Evolutionary conservation across 1,140 invertebrate genomes (phyloP), one percentile per base, ranked within the genome.

Genomic region (Belonocnema kinseyi): DNA sequence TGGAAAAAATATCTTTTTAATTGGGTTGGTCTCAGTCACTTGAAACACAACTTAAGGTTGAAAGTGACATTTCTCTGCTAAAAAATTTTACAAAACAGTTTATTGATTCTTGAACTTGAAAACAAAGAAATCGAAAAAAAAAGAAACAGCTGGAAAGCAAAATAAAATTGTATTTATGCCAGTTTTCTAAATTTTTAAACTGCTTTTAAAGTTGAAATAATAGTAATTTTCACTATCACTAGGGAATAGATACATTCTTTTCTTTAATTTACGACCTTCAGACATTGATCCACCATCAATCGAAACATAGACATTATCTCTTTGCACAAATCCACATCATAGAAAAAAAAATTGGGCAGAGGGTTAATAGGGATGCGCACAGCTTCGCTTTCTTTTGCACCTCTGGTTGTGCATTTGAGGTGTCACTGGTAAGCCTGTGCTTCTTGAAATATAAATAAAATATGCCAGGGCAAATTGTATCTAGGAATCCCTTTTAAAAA

Each of bases 331-430:
- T 76, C 77, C 56, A 81, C 76, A 84, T 70, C 75, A 81, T 75
- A 83, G 76, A 54, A 80, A 77, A 78, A 81, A 80, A 80, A 77
- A 83, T 79, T 85, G 85, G 87, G 84, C 87, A 87, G 87, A 88
- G 86, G 87, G 84, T 87, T 78, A 77, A 84, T 74, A 82, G 82
- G 74, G 77, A 85, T 80, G 81, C 81, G 87, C 83, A 86, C 83
- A 81, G 82, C 85, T 87, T 86, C 80, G 81, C 84, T 86, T 88
- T 85, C 80, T 86, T 85, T 86, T 82, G 83, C 83, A 85, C 83
- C 77, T 83, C 80, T 86, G 72, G 72, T 76, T 81, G 82, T 87
- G 80, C 79, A 83, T 76, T 85, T 81, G 74, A 82, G 75, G 74
- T 74, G 76, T 16, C 14, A 11, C 70, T 75, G 87, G 87, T 88